These are phyloP conservation scores for Latrodectus elegans DNA, from an alignment of 2,888 invertebrate species.

Conservation along the genomic window DNA sequence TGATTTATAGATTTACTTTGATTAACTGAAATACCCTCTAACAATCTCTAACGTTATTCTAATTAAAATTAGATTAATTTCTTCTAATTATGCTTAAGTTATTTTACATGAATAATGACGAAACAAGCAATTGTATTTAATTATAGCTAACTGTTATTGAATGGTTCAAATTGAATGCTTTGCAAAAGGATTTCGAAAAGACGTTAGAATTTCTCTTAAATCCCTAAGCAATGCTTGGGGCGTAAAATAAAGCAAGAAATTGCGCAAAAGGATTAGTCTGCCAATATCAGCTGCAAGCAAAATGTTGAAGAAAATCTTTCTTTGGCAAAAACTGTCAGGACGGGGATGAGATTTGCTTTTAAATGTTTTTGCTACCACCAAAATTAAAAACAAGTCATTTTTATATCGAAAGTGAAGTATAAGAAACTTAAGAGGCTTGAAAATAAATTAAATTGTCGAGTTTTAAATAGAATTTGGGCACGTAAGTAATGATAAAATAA, in stretches of 20 bases:
- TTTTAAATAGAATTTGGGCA: background rate
- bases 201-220: slow-evolving; percentile 39
- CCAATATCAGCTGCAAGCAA: slow-evolving; percentile 31
- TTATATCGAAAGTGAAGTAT: background rate
- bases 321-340: background rate
- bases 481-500: slow-evolving; percentile 10
- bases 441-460: slow-evolving; percentile 6
- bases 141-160: background rate
- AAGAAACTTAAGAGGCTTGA: background rate
- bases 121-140: no score
- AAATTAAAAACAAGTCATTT: background rate
- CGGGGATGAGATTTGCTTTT: background rate
- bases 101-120: no score
- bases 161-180: background rate
- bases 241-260: slow-evolving; percentile 52
- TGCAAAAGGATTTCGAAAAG: background rate
- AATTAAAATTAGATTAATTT: no score
- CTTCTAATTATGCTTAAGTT: no score
- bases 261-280: slow-evolving; percentile 39
- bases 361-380: background rate
- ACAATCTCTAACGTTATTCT: no score
- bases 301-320: slow-evolving; percentile 22
- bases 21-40: no score
- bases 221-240: slow-evolving; percentile 25
- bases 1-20: no score